Conservation (phyloP, 2,797 vertebrate species). For the Cossypha heuglini region DNA sequence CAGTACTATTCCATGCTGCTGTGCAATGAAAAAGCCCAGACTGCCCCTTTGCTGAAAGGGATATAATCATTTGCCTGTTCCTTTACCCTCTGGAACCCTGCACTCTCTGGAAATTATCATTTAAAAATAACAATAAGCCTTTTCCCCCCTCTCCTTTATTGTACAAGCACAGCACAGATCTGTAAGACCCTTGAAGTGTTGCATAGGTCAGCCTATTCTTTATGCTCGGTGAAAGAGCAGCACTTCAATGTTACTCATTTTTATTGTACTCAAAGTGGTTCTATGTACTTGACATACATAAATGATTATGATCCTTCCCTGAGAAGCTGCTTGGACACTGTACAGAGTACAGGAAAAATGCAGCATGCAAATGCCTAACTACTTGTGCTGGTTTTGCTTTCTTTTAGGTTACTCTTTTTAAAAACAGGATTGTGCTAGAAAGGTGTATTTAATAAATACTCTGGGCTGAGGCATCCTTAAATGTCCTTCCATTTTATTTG, state of each 20-base stretch:
- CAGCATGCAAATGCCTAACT: neutral
- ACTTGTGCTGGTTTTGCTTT: neutral
- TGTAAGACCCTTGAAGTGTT: neutral
- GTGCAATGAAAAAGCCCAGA: neutral
- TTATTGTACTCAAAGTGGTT: neutral
- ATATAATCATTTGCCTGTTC: neutral
- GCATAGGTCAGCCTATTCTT: conserved; percentile 22
- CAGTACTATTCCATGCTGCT: neutral
- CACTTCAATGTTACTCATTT: conserved; percentile 27
- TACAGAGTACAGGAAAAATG: neutral
- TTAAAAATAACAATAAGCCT: neutral
- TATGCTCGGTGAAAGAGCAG: neutral
- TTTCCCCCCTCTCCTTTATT: neutral
- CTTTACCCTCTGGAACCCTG: neutral
- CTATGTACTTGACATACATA: neutral
- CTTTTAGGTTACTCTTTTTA: neutral
- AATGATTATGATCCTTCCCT: neutral
- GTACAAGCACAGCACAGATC: neutral
- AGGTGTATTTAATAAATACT: neutral
- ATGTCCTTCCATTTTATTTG: neutral
- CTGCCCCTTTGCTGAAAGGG: neutral
- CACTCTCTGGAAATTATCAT: neutral
- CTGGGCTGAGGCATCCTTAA: neutral
- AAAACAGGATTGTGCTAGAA: neutral
- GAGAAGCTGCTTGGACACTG: neutral